Percentiles rank a stretch among this genome's conserved stretches.
Evolutionary conservation across 2,888 invertebrate genomes (phyloP).

Genomic region (Macroteleia sp.): DNA sequence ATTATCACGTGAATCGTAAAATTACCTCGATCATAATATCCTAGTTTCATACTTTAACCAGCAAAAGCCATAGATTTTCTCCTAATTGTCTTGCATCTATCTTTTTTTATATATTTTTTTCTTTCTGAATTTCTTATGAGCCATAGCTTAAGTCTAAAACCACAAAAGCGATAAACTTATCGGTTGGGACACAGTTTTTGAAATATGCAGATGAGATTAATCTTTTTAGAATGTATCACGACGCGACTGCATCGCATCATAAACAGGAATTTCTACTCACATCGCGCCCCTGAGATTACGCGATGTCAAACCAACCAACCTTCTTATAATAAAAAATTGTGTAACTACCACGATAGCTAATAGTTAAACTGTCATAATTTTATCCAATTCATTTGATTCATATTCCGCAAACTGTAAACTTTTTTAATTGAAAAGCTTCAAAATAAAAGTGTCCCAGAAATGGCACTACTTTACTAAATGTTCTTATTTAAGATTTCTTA

Average conservation of each 20-base stretch:
- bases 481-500: too few species aligned
- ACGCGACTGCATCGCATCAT: constrained; percentile 46
- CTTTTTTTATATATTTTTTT: constrained; percentile 80
- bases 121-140: constrained; percentile 40
- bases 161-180: constrained; percentile 47
- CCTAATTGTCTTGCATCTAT: too few species aligned
- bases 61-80: too few species aligned
- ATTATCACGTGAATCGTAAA: too few species aligned
- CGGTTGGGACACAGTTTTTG: constrained; percentile 41
- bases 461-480: too few species aligned
- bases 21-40: too few species aligned
- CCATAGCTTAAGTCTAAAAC: constrained; percentile 51
- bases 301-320: constrained; percentile 24
- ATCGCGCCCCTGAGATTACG: constrained; percentile 50
- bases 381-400: too few species aligned
- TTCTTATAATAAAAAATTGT: constrained; percentile 33
- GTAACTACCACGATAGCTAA: constrained; percentile 6
- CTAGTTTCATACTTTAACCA: too few species aligned
- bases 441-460: too few species aligned
- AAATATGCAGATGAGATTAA: constrained; percentile 65
- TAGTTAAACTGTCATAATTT: constrained; percentile 5
- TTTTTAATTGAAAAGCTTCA: too few species aligned
- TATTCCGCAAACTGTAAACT: too few species aligned
- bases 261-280: constrained; percentile 57
- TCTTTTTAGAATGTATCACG: constrained; percentile 55